These are phyloP conservation scores for Theristicus caerulescens DNA, from an alignment of 2,113 vertebrate genomes.

Conservation along the genomic window DNA sequence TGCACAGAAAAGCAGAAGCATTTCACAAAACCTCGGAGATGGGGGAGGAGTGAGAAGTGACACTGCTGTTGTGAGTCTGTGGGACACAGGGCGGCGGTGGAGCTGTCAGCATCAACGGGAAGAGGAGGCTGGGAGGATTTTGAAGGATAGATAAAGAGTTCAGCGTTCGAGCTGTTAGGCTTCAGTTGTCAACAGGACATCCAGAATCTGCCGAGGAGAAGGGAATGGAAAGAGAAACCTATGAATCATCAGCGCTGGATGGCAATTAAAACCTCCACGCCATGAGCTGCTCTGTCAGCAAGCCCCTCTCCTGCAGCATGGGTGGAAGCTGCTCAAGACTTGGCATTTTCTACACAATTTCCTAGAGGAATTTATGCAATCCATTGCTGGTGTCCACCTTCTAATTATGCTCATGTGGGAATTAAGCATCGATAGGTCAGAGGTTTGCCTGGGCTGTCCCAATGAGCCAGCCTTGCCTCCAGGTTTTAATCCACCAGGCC, in stretches of 20 bases:
- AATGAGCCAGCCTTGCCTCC: background rate
- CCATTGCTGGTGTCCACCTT: background rate
- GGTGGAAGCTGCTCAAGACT: background rate
- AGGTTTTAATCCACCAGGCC: background rate
- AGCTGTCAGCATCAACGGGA: background rate
- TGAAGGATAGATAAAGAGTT: background rate
- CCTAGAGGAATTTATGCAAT: background rate
- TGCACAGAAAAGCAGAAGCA: background rate
- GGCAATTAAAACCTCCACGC: background rate
- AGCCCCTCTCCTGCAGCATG: background rate
- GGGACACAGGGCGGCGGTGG: accelerated
- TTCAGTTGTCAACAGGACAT: constrained; percentile 31
- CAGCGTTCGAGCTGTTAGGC: background rate
- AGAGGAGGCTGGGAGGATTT: background rate
- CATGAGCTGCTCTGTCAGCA: background rate
- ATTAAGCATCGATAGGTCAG: background rate
- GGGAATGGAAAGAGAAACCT: background rate
- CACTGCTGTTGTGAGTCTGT: background rate
- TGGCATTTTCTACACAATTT: background rate
- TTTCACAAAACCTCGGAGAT: background rate
- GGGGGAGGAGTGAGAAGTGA: background rate
- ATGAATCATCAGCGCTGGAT: background rate
- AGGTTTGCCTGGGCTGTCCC: background rate
- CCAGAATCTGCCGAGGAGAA: background rate
- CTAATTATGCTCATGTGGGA: accelerated